phyloP scores from a whole-genome alignment of 2,113 vertebrate species.

The Malurus cyaneus region DNA sequence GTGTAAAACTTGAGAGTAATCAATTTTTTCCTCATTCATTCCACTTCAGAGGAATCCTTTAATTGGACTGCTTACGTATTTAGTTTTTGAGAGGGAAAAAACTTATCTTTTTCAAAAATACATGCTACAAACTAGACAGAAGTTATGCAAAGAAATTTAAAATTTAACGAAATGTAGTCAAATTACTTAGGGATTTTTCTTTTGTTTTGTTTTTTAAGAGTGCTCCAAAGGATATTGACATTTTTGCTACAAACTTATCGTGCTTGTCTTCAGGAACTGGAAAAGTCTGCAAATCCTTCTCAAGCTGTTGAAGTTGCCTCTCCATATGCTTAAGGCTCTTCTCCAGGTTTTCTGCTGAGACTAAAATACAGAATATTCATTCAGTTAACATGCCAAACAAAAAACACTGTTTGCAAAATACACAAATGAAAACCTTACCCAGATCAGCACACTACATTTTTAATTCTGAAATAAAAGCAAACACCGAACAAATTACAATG shows the following conservation, averaged over 20 bases:
- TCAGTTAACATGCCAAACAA: conserved; percentile 43
- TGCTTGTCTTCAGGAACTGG: conserved; percentile 85
- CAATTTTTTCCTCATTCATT: neutral
- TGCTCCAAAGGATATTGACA: conserved; percentile 94
- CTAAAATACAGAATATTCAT: conserved; percentile 76
- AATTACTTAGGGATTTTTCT: neutral
- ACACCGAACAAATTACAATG: neutral
- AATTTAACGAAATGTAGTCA: conserved; percentile 26
- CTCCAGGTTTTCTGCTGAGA: conserved; percentile 96
- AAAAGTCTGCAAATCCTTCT: conserved; percentile 95
- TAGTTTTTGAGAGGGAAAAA: neutral
- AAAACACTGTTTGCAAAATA: conserved; percentile 32
- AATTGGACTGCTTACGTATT: neutral
- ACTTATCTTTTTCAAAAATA: neutral
- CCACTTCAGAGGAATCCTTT: neutral
- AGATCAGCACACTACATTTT: neutral
- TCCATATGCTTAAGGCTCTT: conserved; percentile 97
- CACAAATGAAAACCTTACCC: neutral
- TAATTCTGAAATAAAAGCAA: neutral
- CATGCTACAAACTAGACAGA: neutral
- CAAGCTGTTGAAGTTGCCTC: conserved; percentile 93
- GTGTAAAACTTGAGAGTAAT: neutral
- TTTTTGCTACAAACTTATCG: conserved; percentile 94
- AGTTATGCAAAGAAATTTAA: conserved; percentile 44
- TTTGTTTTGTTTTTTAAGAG: neutral